A percentile compares a stretch with the other conserved stretches of the same genome.
phyloP scores from a whole-genome alignment of 2,113 vertebrate genomes.

The Paralichthys olivaceus region DNA sequence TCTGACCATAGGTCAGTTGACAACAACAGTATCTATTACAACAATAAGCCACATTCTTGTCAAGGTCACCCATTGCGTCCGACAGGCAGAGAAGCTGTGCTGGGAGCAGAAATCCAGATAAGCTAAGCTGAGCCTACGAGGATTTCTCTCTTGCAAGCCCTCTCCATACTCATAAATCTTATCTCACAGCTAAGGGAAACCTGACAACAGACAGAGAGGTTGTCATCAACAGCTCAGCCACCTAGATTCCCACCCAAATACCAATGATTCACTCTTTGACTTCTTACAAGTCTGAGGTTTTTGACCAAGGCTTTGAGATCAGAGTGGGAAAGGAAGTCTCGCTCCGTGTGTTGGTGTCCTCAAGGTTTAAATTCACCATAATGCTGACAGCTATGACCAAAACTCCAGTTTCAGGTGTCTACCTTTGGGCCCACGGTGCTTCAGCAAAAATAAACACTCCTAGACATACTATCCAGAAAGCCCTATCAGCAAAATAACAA shows the following conservation, averaged over 20 bases:
- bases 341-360: neutral
- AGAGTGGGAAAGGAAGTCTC: conserved; percentile 15
- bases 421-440: neutral
- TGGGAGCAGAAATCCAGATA: conserved; percentile 80
- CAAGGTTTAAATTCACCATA: conserved; percentile 11
- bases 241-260: conserved; percentile 66
- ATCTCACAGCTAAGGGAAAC: conserved; percentile 73
- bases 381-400: conserved; percentile 28
- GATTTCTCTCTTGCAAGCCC: conserved; percentile 65
- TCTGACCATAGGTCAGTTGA: conserved; percentile 75
- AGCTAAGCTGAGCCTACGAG: conserved; percentile 72
- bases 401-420: conserved; percentile 8
- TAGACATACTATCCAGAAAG: conserved; percentile 24
- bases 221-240: conserved; percentile 68
- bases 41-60: conserved; percentile 83
- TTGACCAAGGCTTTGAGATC: conserved; percentile 11
- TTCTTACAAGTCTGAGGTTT: conserved; percentile 43
- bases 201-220: conserved; percentile 72
- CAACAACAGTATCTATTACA: conserved; percentile 83
- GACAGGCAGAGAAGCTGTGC: conserved; percentile 51
- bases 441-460: conserved; percentile 12
- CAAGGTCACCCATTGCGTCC: conserved; percentile 80
- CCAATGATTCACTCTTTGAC: conserved; percentile 57
- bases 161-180: conserved; percentile 76
- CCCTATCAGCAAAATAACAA: conserved; percentile 38